Conservation (phyloP, 2,888 invertebrate genomes). For the Melanargia galathea region DNA sequence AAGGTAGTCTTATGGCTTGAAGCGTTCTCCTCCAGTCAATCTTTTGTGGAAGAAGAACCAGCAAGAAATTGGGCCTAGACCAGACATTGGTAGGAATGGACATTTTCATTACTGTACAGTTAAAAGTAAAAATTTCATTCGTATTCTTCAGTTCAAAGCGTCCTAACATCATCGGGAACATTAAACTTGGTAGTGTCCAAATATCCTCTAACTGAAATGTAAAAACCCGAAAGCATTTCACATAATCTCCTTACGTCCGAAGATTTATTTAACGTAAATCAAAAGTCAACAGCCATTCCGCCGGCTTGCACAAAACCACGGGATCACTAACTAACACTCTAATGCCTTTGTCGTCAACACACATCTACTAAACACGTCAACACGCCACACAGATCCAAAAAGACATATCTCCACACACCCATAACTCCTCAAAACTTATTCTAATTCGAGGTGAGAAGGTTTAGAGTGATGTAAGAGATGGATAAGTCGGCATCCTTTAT, state of each 20-base stretch:
- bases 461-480: conserved; percentile 15
- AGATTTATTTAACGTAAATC: conserved; percentile 70
- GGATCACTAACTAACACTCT: conserved; percentile 73
- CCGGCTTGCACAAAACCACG: conserved; percentile 72
- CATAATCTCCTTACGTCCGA: conserved; percentile 62
- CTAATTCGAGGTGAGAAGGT: conserved; percentile 25
- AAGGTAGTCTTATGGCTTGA: too few species aligned
- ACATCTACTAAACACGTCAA: conserved; percentile 60
- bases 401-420: conserved; percentile 15
- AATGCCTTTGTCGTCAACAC: conserved; percentile 78
- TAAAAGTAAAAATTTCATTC: background rate
- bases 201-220: conserved; percentile 21
- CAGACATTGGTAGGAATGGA: too few species aligned
- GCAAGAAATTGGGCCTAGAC: too few species aligned
- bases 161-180: background rate
- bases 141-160: background rate
- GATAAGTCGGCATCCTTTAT: conserved; percentile 65
- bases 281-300: conserved; percentile 58
- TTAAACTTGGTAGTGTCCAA: background rate
- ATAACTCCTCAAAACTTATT: conserved; percentile 8
- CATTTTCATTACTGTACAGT: too few species aligned
- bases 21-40: too few species aligned
- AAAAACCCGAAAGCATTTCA: conserved; percentile 43
- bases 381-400: conserved; percentile 25
- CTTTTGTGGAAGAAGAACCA: too few species aligned